Conservation (phyloP, 2,113 vertebrate species). For the Dromiciops gliroides region DNA sequence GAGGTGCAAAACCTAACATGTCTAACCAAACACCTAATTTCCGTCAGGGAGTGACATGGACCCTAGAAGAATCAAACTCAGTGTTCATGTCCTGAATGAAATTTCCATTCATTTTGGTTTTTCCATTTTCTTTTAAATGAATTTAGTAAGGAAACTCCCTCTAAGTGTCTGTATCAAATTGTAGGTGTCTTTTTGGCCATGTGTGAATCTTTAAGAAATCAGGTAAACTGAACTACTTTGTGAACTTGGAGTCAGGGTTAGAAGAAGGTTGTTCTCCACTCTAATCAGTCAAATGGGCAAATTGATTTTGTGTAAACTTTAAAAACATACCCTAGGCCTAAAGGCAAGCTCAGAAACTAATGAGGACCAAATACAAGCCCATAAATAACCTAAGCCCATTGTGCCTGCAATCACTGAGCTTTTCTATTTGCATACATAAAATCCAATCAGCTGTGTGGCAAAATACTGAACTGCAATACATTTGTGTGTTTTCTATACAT, state of each 20-base stretch:
- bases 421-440: conserved; percentile 33
- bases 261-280: neutral
- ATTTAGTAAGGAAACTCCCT: neutral
- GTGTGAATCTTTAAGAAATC: neutral
- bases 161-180: neutral
- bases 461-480: conserved; percentile 26
- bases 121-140: conserved; percentile 26
- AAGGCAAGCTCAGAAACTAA: conserved; percentile 40
- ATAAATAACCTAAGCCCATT: neutral
- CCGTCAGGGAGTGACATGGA: neutral
- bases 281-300: neutral
- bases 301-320: neutral
- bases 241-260: neutral
- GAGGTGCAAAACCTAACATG: neutral
- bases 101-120: neutral
- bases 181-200: neutral
- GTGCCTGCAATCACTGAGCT: neutral
- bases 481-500: neutral
- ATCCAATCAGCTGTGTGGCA: conserved; percentile 45
- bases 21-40: neutral
- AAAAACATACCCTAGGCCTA: neutral
- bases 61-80: neutral
- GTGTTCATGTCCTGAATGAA: conserved; percentile 9
- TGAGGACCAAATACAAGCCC: neutral
- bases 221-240: conserved; percentile 16